Conservation (phyloP, 2,888 invertebrate species). For the Sturmia bella region DNA sequence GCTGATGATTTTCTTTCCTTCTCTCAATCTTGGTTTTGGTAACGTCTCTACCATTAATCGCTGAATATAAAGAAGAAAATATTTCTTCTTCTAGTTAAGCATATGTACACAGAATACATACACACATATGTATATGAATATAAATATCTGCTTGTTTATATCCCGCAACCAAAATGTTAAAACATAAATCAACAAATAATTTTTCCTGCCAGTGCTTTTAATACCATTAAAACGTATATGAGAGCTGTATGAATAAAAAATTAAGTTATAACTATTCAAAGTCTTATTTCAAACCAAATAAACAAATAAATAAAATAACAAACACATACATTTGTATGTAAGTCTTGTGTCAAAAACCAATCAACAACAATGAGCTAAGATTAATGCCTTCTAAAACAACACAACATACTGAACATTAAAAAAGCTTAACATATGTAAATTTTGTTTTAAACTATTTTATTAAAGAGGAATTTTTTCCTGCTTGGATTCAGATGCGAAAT, state of each 20-base stretch:
- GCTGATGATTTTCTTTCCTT: constrained; percentile 19
- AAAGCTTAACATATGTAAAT: constrained; percentile 18
- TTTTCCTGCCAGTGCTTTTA: constrained; percentile 53
- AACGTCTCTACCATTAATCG: constrained; percentile 35
- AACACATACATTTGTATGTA: constrained; percentile 21
- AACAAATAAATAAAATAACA: constrained; percentile 47
- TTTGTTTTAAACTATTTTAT: constrained; percentile 7
- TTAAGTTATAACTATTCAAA: constrained; percentile 66
- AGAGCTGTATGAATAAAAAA: constrained; percentile 51
- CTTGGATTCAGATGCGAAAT: background rate
- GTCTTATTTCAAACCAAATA: constrained; percentile 49
- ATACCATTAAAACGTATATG: constrained; percentile 53
- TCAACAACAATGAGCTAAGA: constrained; percentile 68
- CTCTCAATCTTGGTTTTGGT: constrained; percentile 1
- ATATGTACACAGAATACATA: no score
- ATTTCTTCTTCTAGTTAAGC: background rate
- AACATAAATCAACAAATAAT: constrained; percentile 68
- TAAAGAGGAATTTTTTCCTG: background rate
- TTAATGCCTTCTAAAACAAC: constrained; percentile 62
- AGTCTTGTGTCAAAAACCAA: constrained; percentile 66
- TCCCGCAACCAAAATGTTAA: constrained; percentile 44
- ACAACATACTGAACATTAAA: constrained; percentile 8
- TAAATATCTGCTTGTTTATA: background rate
- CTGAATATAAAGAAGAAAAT: constrained; percentile 30
- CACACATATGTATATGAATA: no score